Conservation (phyloP, 2,888 invertebrate species). For the Diploptera punctata region DNA sequence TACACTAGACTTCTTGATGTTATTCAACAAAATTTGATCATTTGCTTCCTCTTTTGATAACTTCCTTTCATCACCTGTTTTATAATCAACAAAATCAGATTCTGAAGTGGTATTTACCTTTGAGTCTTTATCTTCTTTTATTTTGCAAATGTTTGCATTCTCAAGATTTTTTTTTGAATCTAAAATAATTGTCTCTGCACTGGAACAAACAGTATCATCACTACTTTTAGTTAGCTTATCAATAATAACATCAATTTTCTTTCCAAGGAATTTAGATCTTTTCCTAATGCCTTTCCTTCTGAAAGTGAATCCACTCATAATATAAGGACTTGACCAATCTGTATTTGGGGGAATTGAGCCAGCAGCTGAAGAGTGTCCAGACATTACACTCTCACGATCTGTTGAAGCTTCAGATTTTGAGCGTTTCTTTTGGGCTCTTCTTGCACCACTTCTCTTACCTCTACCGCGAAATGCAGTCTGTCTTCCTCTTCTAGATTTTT, state of each 20-base stretch:
- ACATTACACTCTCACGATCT: conserved; percentile 11
- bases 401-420: background rate
- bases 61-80: background rate
- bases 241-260: conserved; percentile 33
- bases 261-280: background rate
- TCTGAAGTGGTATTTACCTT: background rate
- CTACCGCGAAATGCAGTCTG: background rate
- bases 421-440: background rate
- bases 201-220: background rate
- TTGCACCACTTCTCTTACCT: background rate
- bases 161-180: too few species aligned
- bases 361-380: background rate
- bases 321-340: background rate
- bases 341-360: background rate
- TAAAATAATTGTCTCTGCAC: too few species aligned
- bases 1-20: background rate
- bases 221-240: background rate
- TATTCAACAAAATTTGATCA: conserved; percentile 20
- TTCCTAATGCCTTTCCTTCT: conserved; percentile 19
- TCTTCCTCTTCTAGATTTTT: background rate
- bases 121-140: background rate
- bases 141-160: too few species aligned
- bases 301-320: background rate
- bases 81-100: background rate
- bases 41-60: background rate